Base-by-base conservation (phyloP, 2,797 vertebrate genomes). In the Nannoperca australis region DNA sequence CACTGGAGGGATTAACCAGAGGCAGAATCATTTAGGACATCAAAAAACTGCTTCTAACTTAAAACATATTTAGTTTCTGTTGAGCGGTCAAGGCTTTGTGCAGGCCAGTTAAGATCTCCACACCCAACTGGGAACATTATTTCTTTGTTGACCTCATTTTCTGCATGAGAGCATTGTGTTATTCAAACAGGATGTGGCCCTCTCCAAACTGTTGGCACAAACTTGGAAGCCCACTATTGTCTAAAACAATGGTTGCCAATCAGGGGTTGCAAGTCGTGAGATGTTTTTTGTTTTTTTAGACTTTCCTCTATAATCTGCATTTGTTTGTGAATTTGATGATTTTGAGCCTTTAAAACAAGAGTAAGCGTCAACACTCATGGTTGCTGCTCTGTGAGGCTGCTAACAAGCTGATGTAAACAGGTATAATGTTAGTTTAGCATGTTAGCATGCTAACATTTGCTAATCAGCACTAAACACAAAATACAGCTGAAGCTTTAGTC, bases 161-260 rank as follows among this genome's bases (percentile, higher is more conserved):
- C 34, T 40, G 38, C 65, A 44, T 1, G 12, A 18, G 47, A 50
- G n/a, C n/a, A 69, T 59, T 79, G 75, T 85, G 76, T 32, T 56
- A 55, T 18, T 66, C 10, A 34, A 27, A 70, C 20, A 36, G 68
- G 69, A 79, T 75, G 30, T 75, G 34, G 3, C 12, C 64, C 49
- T 54, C 27, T 44, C 61, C 38, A 38, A 38, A 64, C 38, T 8
- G 22, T 15, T 63, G 47, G 65, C 45, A 64, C 62, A 78, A 68
- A 62, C 58, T 40, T 67, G 40, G 34, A 44, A 67, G 55, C 27
- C 61, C 7, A 56, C 34, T 54, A 15, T 47, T 53, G 27, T 72
- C 34, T 44, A 24, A 63, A 77, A 36, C 17, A 38, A 30, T 34
- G 8, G 49, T 49, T 9, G 13, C 2, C 11, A 40, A 40, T 12